These are phyloP conservation scores for Aphodius sticticus DNA, from an alignment of 2,888 invertebrate genomes.

Conservation along the genomic window DNA sequence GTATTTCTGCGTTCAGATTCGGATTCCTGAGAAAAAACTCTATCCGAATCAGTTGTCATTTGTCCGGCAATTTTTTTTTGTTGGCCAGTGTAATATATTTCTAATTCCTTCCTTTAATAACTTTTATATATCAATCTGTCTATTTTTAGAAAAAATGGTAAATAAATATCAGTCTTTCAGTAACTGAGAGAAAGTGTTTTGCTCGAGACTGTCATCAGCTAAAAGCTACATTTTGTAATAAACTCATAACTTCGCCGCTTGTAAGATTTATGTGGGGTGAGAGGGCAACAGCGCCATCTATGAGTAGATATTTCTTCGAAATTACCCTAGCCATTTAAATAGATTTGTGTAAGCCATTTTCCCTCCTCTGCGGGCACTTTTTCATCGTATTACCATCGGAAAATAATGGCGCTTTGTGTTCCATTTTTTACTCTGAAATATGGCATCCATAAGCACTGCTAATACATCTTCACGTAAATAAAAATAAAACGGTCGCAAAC, in stretches of 20 bases:
- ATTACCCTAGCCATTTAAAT: not conserved
- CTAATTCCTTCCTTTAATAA: too few relatives aligned
- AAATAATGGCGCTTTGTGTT: not conserved
- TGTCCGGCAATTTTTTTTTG: too few relatives aligned
- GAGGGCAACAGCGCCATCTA: not conserved
- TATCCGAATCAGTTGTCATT: too few relatives aligned
- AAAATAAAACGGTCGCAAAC: not conserved
- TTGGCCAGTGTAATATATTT: too few relatives aligned
- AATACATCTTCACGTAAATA: not conserved
- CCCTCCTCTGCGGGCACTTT: not conserved
- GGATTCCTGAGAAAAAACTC: too few relatives aligned
- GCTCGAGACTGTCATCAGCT: not conserved
- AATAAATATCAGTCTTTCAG: too few relatives aligned
- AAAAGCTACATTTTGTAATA: not conserved
- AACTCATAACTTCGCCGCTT: not conserved
- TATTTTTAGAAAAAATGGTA: too few relatives aligned
- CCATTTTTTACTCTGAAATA: not conserved
- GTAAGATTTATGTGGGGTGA: not conserved
- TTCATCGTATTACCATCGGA: not conserved
- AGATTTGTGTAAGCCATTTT: conserved; percentile 4
- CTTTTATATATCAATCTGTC: too few relatives aligned
- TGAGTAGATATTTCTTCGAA: not conserved
- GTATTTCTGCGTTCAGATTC: too few relatives aligned
- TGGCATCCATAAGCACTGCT: not conserved
- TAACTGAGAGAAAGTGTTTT: too few relatives aligned